Evolutionary conservation across 2,888 invertebrate genomes (phyloP), one percentile per base, ranked within the genome.

Genomic region (Ophion ellenae): DNA sequence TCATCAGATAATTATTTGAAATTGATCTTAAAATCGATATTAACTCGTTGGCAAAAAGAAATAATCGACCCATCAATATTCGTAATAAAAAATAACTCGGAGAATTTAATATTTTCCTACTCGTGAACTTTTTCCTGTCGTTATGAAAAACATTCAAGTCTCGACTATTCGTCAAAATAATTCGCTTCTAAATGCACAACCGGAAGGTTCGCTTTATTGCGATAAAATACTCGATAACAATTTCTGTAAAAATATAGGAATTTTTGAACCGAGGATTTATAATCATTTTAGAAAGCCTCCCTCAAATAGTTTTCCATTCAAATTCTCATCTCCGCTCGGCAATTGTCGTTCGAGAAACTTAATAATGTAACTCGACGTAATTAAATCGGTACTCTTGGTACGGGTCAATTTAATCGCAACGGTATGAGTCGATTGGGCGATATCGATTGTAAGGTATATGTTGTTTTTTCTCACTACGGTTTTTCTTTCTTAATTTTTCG

Each of bases 361-460:
- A 24, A 53, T 24, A n/a, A 40, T 69, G 76, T 57, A 10, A 73
- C 67, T 69, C 79, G 81, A 84, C 66, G 81, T 47, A 69, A 84
- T 79, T 78, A 20, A 77, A 73, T 77, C 63, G 24, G 76, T 76
- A 74, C 69, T 67, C 32, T 76, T 63, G 59, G 36, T 59, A 45
- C 53, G 59, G 36, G 78, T 78, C 45, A 40, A 53, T 63, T 10
- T 40, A 83, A 84, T 88, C 85, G 81, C 76, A 81, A 81, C 87
- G 74, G 57, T 82, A 86, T 89, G 85, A 74, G 69, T 85, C 81
- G 87, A 80, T 73, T 82, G 78, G 81, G 81, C 85, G 85, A 88
- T 83, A 84, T 86, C 79, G 75, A 86, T 84, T 74, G 79, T 84
- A 75, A 61, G 82, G 59, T 70, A 77, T 80, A 81, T 63, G 59